These are phyloP conservation scores for Hyla sarda DNA, from an alignment of 2,113 vertebrate genomes.

Conservation along the genomic window DNA sequence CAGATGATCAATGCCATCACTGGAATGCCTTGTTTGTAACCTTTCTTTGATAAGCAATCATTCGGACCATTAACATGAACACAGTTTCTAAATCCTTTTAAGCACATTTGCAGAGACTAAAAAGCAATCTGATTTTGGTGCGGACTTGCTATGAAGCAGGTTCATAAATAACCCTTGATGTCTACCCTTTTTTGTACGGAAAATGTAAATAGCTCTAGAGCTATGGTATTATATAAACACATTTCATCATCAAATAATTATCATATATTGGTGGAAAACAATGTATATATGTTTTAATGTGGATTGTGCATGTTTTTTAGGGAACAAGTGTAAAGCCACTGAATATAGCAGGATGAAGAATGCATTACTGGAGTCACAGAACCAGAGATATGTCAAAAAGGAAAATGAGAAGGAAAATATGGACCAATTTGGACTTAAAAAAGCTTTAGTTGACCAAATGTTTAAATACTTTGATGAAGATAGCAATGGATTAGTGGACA, in stretches of 20 bases:
- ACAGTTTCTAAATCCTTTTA: not conserved
- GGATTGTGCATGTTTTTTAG: slow-evolving; percentile 67
- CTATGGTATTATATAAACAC: not conserved
- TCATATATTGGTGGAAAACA: not conserved
- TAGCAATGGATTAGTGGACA: slow-evolving; percentile 82
- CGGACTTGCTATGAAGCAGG: not conserved
- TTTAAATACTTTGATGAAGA: slow-evolving; percentile 91
- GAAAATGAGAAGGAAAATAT: slow-evolving; percentile 69
- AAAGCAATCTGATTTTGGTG: not conserved
- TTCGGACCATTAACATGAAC: too few species aligned
- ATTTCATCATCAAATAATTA: not conserved
- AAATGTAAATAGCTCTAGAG: not conserved
- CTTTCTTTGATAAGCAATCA: too few species aligned
- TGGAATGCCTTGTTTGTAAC: too few species aligned
- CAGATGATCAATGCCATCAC: too few species aligned
- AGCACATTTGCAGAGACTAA: not conserved
- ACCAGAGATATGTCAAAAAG: slow-evolving; percentile 75
- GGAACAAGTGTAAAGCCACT: slow-evolving; percentile 84
- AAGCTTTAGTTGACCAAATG: slow-evolving; percentile 87
- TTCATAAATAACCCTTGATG: not conserved
- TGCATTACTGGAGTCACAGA: slow-evolving; percentile 84
- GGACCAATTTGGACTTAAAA: slow-evolving; percentile 81
- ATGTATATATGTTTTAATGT: not conserved
- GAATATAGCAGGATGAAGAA: slow-evolving; percentile 88
- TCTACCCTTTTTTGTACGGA: not conserved